Percentiles rank a stretch among this genome's conserved stretches.
These are phyloP conservation scores for Lepilemur septentrionalis DNA, from an alignment of 2,797 vertebrate genomes.

Conservation along the genomic window DNA sequence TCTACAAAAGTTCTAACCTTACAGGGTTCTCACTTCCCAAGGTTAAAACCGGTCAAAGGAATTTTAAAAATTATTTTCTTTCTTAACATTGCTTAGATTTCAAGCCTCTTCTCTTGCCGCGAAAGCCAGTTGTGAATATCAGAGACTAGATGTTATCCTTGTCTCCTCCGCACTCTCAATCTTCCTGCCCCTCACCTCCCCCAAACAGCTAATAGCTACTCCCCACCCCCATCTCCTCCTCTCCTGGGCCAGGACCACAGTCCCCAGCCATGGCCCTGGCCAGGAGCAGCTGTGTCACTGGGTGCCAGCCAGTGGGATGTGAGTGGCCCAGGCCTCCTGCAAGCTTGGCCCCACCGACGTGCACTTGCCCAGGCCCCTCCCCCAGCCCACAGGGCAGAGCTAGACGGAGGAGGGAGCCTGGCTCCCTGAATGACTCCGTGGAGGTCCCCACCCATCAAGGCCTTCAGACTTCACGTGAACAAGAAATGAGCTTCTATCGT, in stretches of 20 bases:
- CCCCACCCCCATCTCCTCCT: not conserved
- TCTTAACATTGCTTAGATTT: not conserved
- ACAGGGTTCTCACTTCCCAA: not conserved
- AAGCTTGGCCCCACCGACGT: not conserved
- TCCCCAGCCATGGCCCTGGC: not conserved
- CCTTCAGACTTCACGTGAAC: not conserved
- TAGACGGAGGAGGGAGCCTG: not conserved
- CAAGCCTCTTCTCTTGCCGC: not conserved
- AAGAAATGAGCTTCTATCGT: not conserved
- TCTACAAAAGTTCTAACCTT: not conserved
- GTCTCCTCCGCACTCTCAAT: not conserved
- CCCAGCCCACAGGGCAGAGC: not conserved
- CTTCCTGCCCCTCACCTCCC: fast-evolving
- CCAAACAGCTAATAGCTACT: not conserved
- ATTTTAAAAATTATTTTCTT: not conserved
- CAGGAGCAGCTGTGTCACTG: not conserved
- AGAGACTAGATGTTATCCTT: not conserved
- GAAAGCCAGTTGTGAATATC: not conserved
- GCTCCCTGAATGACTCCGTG: not conserved
- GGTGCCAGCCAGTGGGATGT: not conserved
- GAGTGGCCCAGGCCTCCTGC: not conserved
- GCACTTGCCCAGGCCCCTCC: not conserved
- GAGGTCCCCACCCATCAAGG: not conserved
- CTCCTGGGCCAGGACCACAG: not conserved
- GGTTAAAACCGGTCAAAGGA: not conserved